Conservation (phyloP, 2,797 vertebrate species). For the Molossus alvarezi region DNA sequence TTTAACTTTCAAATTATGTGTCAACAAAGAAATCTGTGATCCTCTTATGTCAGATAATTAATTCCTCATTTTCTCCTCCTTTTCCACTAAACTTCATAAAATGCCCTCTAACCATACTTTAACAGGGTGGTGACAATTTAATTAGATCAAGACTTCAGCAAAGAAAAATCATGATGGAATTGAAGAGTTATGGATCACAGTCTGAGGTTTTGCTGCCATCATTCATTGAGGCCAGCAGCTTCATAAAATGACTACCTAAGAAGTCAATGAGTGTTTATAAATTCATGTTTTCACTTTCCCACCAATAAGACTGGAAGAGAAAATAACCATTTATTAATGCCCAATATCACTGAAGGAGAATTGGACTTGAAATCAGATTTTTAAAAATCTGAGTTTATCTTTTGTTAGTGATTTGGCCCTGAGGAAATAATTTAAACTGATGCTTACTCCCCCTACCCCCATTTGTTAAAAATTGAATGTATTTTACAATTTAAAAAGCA, state of each 20-base stretch:
- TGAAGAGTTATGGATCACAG: constrained; percentile 77
- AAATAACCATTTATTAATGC: neutral
- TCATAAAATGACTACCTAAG: neutral
- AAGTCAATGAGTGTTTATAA: constrained; percentile 11
- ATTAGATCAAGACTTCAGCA: constrained; percentile 85
- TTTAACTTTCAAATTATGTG: constrained; percentile 81
- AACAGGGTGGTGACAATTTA: constrained; percentile 86
- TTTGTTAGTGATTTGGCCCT: constrained; percentile 34
- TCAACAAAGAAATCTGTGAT: constrained; percentile 75
- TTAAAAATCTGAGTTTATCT: neutral
- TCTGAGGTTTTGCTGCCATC: constrained; percentile 62
- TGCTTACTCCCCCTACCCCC: neutral
- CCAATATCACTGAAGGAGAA: neutral
- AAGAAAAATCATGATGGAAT: constrained; percentile 68
- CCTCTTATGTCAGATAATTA: constrained; percentile 78
- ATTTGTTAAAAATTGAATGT: constrained; percentile 49
- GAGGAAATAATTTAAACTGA: neutral
- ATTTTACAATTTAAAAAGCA: neutral
- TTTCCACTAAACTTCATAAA: constrained; percentile 83
- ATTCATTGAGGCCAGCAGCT: constrained; percentile 54
- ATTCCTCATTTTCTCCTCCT: constrained; percentile 78
- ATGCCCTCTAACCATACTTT: constrained; percentile 81
- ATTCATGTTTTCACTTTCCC: neutral
- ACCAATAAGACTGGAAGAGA: neutral
- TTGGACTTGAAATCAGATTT: constrained; percentile 51